phyloP scores from a whole-genome alignment of 2,888 invertebrate genomes.

The Schrankia costaestrigalis region DNA sequence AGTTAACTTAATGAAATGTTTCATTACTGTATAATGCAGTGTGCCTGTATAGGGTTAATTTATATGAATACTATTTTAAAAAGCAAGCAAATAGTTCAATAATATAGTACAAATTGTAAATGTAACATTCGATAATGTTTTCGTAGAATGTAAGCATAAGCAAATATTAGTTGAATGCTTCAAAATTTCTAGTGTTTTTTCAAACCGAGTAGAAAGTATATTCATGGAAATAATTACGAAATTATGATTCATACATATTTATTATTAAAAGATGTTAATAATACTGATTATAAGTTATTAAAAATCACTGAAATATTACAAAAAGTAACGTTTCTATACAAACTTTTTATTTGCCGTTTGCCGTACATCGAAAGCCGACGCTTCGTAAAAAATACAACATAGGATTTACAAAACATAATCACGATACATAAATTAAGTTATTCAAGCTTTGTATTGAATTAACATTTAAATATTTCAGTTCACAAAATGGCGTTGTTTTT shows the following conservation, averaged over 20 bases:
- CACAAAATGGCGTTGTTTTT: slow-evolving; percentile 69
- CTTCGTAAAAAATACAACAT: slow-evolving; percentile 25
- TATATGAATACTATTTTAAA: too few species aligned
- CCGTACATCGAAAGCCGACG: slow-evolving; percentile 17
- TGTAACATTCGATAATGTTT: too few species aligned
- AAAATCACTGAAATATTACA: neutral
- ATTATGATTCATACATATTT: slow-evolving; percentile 7
- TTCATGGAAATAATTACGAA: slow-evolving; percentile 2
- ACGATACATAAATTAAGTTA: slow-evolving; percentile 8
- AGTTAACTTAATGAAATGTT: too few species aligned
- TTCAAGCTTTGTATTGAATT: slow-evolving; percentile 17
- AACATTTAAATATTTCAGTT: slow-evolving; percentile 32
- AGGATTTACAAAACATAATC: slow-evolving; percentile 19
- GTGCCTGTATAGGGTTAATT: too few species aligned
- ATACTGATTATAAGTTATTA: neutral
- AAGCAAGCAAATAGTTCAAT: too few species aligned
- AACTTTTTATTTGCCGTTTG: slow-evolving; percentile 16
- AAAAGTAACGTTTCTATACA: slow-evolving; percentile 12
- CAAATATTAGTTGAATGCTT: too few species aligned
- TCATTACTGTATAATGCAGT: too few species aligned
- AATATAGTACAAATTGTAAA: too few species aligned
- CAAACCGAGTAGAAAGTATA: slow-evolving; percentile 1
- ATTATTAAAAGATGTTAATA: neutral
- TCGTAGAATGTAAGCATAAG: too few species aligned
- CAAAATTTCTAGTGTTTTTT: neutral